Conservation (phyloP, 2,113 vertebrate genomes). For the Corythornis vintsioides region DNA sequence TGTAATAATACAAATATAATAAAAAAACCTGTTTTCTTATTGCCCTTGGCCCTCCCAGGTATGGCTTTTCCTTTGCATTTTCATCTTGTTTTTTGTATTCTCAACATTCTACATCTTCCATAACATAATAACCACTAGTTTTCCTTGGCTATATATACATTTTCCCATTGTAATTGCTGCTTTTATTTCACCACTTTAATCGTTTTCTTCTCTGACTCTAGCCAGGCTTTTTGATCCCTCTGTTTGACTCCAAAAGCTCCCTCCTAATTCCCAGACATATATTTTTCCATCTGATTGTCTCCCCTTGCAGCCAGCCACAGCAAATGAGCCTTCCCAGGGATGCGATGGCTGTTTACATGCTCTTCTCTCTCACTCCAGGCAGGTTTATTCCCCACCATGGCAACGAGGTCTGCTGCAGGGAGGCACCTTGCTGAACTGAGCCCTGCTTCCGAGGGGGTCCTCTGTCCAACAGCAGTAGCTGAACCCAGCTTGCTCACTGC, state of each 20-base stretch:
- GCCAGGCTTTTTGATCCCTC: not conserved
- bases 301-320: rapidly evolving
- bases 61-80: not conserved
- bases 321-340: not conserved
- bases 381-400: constrained; percentile 30
- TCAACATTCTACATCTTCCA: not conserved
- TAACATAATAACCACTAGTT: rapidly evolving
- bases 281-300: not conserved
- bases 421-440: not conserved
- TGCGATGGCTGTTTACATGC: not conserved
- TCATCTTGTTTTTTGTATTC: not conserved
- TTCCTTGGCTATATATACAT: not conserved
- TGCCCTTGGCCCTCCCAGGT: not conserved
- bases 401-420: not conserved
- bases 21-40: not conserved
- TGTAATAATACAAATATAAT: not conserved
- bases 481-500: rapidly evolving
- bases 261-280: not conserved
- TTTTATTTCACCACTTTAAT: not conserved
- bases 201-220: not conserved
- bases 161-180: not conserved
- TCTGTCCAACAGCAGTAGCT: rapidly evolving
- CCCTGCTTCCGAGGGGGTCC: rapidly evolving
- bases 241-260: not conserved
- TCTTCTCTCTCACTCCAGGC: not conserved